Base-by-base conservation (phyloP, 2,113 vertebrate genomes). In the human (Homo sapiens) region DNA sequence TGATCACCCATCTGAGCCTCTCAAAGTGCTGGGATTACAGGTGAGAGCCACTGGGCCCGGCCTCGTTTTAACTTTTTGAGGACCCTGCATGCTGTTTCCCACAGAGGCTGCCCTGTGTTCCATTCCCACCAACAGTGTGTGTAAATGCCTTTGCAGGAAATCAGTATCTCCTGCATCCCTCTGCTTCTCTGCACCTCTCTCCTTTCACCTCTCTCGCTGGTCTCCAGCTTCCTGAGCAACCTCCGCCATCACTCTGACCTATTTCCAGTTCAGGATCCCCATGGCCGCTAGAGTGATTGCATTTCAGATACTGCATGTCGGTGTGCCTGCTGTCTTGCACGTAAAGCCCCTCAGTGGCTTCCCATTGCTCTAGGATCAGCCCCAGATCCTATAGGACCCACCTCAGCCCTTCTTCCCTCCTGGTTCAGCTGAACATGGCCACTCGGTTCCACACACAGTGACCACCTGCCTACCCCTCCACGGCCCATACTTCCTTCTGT, bases 101-200 rank as follows among this genome's bases (percentile, higher is more conserved):
- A 40, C 0, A 23, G 40, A 1, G 1, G 20, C 68, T 2, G 35
- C 45, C 12, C 20, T 3, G 4, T 35, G 48, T 27, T 45, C n/a
- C 70, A 45, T 75, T 17, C 32, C 23, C 38, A 3, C 55, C 10
- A 25, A 13, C 30, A 7, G 23, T 3, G 16, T 57, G 32, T 64
- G 43, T 14, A 38, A 52, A 35, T 8, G 20, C 10, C 40, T 72
- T 12, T 38, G 50, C 52, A 30, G 13, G 35, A 52, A 57, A 17
- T 35, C 20, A n/a, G 5, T 22, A 18, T 23, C 50, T 45, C 80
- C 30, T 35, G 8, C 20, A 64, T 59, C 43, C 38, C 52, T 38
- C 22, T 6, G 23, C 10, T 11, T 61, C 78, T 48, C 52, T 64
- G 90, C 61, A 59, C 30, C n/a, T 59, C 40, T 57, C 23, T 32